phyloP scores from a whole-genome alignment of 2,888 invertebrate species.

The Macaria notata region DNA sequence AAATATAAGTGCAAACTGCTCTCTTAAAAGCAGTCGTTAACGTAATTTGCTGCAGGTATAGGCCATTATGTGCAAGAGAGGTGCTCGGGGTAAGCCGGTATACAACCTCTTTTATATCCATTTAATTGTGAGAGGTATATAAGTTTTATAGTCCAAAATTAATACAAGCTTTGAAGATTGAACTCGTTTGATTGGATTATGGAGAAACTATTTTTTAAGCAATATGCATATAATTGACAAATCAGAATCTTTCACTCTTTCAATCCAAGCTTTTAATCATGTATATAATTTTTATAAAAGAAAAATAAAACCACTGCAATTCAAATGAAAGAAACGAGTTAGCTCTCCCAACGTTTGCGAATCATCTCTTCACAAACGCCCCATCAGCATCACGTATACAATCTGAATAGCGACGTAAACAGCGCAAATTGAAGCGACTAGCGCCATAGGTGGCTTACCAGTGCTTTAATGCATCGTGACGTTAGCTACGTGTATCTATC shows the following conservation, averaged over 20 bases:
- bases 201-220: not conserved
- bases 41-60: slow-evolving; percentile 22
- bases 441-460: slow-evolving; percentile 14
- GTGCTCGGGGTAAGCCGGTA: slow-evolving; percentile 29
- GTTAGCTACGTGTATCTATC: slow-evolving; percentile 6
- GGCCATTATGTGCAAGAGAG: slow-evolving; percentile 26
- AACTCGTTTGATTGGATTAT: not conserved
- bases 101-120: slow-evolving; percentile 1
- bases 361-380: slow-evolving; percentile 14
- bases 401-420: slow-evolving; percentile 20
- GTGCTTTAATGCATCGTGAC: slow-evolving; percentile 16
- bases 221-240: not conserved
- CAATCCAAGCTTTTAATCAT: too few relatives aligned
- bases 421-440: slow-evolving; percentile 23
- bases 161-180: too few relatives aligned
- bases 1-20: slow-evolving; percentile 4
- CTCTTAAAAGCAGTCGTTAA: slow-evolving; percentile 20
- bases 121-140: not conserved
- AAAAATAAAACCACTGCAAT: slow-evolving; percentile 9
- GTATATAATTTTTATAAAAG: not conserved
- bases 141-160: too few relatives aligned
- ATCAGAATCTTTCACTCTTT: too few relatives aligned
- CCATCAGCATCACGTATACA: slow-evolving; percentile 13
- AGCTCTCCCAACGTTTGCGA: slow-evolving; percentile 8
- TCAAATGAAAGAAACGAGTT: slow-evolving; percentile 12